Evolutionary conservation across 2,113 vertebrate species (phyloP), one percentile per base, ranked within the genome.

Genomic region (Nycticorax nycticorax): DNA sequence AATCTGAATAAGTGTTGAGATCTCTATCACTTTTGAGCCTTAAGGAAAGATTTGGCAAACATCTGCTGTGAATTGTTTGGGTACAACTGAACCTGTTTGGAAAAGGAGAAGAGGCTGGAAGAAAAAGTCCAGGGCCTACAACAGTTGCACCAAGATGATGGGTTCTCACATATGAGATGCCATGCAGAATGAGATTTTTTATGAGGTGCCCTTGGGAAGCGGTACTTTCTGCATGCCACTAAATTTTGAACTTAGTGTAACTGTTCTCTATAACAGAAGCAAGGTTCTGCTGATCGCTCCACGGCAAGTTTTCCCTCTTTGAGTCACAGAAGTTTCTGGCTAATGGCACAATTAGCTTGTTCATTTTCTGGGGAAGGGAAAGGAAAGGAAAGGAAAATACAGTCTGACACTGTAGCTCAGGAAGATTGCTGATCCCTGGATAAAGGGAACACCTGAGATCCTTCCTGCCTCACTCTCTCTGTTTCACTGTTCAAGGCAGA

Each of bases 101-200:
- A 50, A 47, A 60, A 85, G 9, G 18, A 47, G 10, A 72, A 71
- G 23, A 48, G 23, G 5, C 13, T 85, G 53, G 53, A 72, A 81
- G 33, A 28, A 53, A n/a, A 72, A 63, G n/a, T n/a, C 28, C 37
- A 64, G 30, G 14, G 10, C 16, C 32, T 45, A 15, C 8, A 79
- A 19, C 14, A 48, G 8, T 74, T 52, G 9, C 12, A 73, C 5
- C 16, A 59, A 53, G 26, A 39, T 39, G 52, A 39, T 0, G 0
- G 5, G 11, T 85, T 74, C 24, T 57, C 10, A 35, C 14, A 18
- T 13, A 20, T 6, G 18, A 60, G 14, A 39, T 30, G 9, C 27
- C 30, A 35, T 6, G 5, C 10, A 50, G 30, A 82, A 35, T 8
- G 23, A 56, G 23, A 43, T 37, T 82, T 90, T 47, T 62, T 2